Percentiles rank a stretch among this genome's conserved stretches.
Conservation (phyloP, 2,888 invertebrate species). For the Chrysolina haemoptera region DNA sequence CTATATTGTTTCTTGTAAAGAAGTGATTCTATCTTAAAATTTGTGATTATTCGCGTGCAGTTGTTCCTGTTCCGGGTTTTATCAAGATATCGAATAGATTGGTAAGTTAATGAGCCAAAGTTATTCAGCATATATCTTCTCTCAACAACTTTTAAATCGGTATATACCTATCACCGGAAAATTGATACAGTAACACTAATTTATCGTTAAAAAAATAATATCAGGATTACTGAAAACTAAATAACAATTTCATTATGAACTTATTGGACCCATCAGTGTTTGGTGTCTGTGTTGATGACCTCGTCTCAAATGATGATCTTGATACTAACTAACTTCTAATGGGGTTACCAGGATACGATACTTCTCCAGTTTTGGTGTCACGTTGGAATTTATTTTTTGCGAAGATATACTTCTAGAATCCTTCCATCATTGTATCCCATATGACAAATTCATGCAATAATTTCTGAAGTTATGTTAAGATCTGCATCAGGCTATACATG, state of each 20-base stretch:
- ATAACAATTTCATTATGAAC: too few relatives aligned
- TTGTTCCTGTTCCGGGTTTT: not conserved
- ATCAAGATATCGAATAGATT: not conserved
- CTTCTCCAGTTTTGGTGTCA: not conserved
- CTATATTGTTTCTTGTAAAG: constrained; percentile 5
- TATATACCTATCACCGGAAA: not conserved
- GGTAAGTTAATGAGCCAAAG: not conserved
- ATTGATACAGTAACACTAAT: not conserved
- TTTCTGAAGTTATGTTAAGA: too few relatives aligned
- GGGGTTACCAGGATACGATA: constrained; percentile 2
- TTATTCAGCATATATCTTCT: not conserved
- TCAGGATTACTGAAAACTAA: not conserved
- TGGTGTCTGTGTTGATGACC: constrained; percentile 4
- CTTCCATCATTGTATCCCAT: not conserved
- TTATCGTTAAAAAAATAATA: not conserved
- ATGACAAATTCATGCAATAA: too few relatives aligned
- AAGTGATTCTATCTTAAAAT: constrained; percentile 10
- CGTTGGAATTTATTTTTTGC: not conserved
- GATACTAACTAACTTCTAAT: not conserved
- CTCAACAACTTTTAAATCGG: not conserved
- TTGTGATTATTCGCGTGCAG: not conserved
- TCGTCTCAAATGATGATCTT: not conserved
- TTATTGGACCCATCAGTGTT: not conserved
- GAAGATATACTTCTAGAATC: not conserved
- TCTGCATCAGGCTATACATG: too few relatives aligned